Conservation (phyloP, 2,888 invertebrate genomes). For the Dolichopus griseipennis region DNA sequence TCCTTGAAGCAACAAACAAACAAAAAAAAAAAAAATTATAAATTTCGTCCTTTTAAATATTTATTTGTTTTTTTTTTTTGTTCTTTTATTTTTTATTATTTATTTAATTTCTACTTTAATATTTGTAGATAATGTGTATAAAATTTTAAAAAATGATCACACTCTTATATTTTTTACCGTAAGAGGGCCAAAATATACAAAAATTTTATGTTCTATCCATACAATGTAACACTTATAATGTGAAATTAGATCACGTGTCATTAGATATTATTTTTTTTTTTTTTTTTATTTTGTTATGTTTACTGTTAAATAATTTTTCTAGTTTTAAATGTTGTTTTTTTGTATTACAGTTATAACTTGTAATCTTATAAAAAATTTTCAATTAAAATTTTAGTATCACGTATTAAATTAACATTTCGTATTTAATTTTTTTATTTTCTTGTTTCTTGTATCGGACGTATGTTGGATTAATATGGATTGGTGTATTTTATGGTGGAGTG, state of each 20-base stretch:
- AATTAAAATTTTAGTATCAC: neutral
- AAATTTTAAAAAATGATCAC: no score
- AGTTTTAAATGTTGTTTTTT: neutral
- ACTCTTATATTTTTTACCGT: no score
- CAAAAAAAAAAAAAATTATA: no score
- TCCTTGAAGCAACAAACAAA: no score
- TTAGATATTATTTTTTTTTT: neutral
- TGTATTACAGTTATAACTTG: neutral
- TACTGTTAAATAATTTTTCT: neutral
- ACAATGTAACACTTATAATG: neutral
- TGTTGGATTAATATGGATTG: no score
- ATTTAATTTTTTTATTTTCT: neutral
- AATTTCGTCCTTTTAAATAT: no score
- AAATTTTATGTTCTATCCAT: neutral
- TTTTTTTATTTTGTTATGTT: neutral
- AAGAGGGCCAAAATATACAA: neutral
- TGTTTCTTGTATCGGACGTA: no score
- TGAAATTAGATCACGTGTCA: constrained; percentile 4
- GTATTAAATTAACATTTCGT: constrained; percentile 3
- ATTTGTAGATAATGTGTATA: no score
- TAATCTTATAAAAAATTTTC: neutral
- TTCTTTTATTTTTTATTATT: no score
- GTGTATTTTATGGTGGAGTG: no score
- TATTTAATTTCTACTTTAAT: no score
- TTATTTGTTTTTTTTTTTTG: no score